Evolutionary conservation across 2,797 vertebrate species (phyloP), one percentile per base, ranked within the genome.

Genomic region (Chaunax sp.): DNA sequence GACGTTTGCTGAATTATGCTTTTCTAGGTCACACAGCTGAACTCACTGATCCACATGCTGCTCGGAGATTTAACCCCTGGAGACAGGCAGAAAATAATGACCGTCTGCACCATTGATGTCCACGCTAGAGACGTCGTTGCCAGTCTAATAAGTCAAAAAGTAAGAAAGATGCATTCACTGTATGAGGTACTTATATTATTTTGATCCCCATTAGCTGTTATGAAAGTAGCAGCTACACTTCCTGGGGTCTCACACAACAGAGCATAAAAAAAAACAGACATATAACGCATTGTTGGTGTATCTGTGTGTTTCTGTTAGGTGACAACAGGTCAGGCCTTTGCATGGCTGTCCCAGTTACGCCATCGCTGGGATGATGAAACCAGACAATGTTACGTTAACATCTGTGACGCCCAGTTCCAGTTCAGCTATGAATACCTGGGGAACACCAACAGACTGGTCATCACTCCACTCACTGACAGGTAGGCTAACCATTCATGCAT

Each of bases 41-140:
- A 97, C 90, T 95, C 93, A 46, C 93, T 96, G 88, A 97, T 95
- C 93, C 96, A 96, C 95, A 96, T 95, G 95, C 93, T 97, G 86
- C 94, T 97, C 33, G 95, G 95, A 22, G 95, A 96, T 83, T 92
- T 97, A 88, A 92, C 84, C 3, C 91, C 83, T n/a, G 93, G 94
- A 11, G 93, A 94, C 93, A 91, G 94, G 89, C 96, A 97, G 91
- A 96, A 95, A 92, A 96, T 97, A 85, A 94, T 96, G 96, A 96
- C 96, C 58, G 89, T 94, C 69, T 94, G 95, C 78, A 95, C 96
- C 81, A 95, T 94, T 84, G 97, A 98, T 86, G 96, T 96, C 82
- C 95, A 95, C 4, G 90, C 87, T 47, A 95, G 94, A 73, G 95
- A 97, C 64, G 93, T 95, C 76, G 96, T 95, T 61, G 95, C 94